A percentile compares a stretch with the other conserved stretches of the same genome.
Conservation (phyloP, 2,113 vertebrate species). For the Origma solitaria region DNA sequence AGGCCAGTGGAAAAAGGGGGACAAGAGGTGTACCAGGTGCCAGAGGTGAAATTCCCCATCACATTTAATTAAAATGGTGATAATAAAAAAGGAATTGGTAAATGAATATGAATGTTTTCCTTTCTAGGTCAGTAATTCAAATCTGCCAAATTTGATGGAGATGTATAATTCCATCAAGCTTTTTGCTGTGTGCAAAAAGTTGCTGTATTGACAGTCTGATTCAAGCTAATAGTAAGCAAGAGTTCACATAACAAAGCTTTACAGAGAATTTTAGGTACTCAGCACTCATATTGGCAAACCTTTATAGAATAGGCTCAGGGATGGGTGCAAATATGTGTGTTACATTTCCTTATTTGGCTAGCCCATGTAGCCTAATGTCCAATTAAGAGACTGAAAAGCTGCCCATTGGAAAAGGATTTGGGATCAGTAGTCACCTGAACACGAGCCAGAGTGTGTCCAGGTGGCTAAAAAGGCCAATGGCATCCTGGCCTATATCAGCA, state of each 20-base stretch:
- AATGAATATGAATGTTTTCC: neutral
- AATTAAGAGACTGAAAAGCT: neutral
- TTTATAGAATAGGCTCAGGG: neutral
- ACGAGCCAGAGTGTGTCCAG: neutral
- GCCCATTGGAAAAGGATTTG: neutral
- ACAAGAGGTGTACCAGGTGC: too few relatives aligned
- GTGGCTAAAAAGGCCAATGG: neutral
- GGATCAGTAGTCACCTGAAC: neutral
- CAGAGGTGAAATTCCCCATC: neutral
- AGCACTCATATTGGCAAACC: neutral
- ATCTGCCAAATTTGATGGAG: neutral
- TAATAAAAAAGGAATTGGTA: neutral
- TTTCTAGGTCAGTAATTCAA: constrained; percentile 2
- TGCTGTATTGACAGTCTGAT: neutral
- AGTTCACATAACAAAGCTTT: neutral
- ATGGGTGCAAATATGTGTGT: neutral
- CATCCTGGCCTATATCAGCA: too few relatives aligned
- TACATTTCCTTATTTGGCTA: neutral
- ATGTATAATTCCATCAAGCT: neutral
- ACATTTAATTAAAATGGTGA: neutral
- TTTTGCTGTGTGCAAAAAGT: neutral
- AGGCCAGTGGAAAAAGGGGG: neutral
- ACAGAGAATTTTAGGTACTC: neutral
- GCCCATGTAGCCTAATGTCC: neutral
- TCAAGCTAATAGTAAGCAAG: neutral